Evolutionary conservation across 2,888 invertebrate genomes (phyloP).

Genomic region (Acanthococcus lagerstroemiae): DNA sequence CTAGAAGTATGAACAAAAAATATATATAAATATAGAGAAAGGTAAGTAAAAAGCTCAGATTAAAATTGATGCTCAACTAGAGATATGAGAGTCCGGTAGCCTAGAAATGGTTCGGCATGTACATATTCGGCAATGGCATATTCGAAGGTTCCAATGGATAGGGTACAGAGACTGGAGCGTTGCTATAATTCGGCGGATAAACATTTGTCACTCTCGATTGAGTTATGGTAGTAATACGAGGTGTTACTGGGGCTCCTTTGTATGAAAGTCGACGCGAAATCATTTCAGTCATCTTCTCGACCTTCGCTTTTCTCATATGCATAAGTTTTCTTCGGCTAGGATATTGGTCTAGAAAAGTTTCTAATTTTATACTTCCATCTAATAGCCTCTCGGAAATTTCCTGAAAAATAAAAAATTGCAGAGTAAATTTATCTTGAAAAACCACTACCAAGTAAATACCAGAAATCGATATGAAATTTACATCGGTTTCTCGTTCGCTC

Average conservation of each 20-base stretch:
- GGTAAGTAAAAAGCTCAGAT: no score
- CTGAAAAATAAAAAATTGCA: slow-evolving; percentile 39
- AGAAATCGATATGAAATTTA: slow-evolving; percentile 37
- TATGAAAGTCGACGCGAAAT: slow-evolving; percentile 42
- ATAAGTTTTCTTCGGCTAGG: slow-evolving; percentile 61
- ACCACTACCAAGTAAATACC: neutral
- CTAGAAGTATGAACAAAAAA: no score
- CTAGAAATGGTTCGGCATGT: slow-evolving; percentile 12
- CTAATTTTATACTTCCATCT: slow-evolving; percentile 57
- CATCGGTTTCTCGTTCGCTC: slow-evolving; percentile 87
- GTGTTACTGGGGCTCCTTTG: neutral
- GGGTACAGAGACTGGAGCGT: slow-evolving; percentile 9
- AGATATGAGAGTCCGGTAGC: no score
- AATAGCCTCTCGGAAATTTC: slow-evolving; percentile 69
- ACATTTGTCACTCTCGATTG: neutral
- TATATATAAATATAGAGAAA: no score
- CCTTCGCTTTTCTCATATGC: slow-evolving; percentile 77
- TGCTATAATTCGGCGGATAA: slow-evolving; percentile 18
- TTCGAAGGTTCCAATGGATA: slow-evolving; percentile 20
- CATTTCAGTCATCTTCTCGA: slow-evolving; percentile 81
- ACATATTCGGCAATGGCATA: slow-evolving; percentile 22
- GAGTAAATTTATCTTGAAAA: neutral
- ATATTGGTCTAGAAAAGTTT: slow-evolving; percentile 78
- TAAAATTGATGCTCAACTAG: no score
- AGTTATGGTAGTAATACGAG: neutral